A percentile compares a stretch with the other conserved stretches of the same genome.
Evolutionary conservation across 2,888 invertebrate genomes (phyloP).

Genomic region (Encarsia formosa): DNA sequence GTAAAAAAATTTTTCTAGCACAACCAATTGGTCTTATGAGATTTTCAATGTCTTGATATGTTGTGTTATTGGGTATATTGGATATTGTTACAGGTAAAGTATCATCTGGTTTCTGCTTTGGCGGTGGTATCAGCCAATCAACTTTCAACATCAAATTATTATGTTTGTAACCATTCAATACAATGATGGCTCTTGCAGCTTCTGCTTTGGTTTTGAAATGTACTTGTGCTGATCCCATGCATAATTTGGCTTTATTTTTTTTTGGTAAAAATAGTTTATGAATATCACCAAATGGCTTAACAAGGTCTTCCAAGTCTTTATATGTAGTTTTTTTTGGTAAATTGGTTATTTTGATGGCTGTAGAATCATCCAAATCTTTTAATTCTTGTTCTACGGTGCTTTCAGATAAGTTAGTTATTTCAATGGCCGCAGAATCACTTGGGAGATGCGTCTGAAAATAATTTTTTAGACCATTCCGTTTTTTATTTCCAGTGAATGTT

Average conservation of each 20-base stretch:
- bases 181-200: conserved; percentile 86
- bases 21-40: too few relatives aligned
- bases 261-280: conserved; percentile 94
- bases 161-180: conserved; percentile 91
- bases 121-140: conserved; percentile 98
- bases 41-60: too few relatives aligned
- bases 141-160: conserved; percentile 97
- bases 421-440: too few relatives aligned
- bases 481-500: conserved; percentile 85
- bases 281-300: conserved; percentile 88
- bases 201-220: conserved; percentile 90
- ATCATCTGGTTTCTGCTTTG: too few relatives aligned
- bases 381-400: too few relatives aligned
- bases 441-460: conserved; percentile 63
- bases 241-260: conserved; percentile 81
- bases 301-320: conserved; percentile 91
- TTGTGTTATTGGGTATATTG: too few relatives aligned
- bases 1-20: too few relatives aligned
- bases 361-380: conserved; percentile 83
- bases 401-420: too few relatives aligned
- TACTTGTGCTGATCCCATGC: conserved; percentile 97
- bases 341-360: conserved; percentile 95
- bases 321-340: conserved; percentile 94
- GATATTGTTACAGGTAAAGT: too few relatives aligned
- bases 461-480: conserved; percentile 70